Conservation (phyloP, 2,888 invertebrate genomes). For the Aphrophora alni region DNA sequence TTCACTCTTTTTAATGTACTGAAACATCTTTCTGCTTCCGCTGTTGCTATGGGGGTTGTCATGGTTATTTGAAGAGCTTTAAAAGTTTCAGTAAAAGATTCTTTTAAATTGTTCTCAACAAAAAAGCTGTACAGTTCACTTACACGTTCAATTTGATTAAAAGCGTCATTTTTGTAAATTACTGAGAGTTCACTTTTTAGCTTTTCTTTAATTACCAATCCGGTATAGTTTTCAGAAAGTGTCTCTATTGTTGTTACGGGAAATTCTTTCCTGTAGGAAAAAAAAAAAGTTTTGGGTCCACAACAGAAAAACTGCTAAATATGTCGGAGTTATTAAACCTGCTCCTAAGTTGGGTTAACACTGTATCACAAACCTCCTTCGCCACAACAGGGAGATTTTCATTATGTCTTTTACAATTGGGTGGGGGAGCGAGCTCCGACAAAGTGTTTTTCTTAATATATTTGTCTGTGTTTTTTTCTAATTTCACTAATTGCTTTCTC, state of each 20-base stretch:
- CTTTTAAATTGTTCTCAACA: slow-evolving; percentile 42
- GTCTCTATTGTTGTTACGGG: background rate
- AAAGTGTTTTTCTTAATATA: background rate
- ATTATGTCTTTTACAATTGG: background rate
- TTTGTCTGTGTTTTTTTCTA: background rate
- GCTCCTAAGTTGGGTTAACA: background rate
- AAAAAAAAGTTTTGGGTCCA: background rate
- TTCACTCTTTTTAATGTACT: slow-evolving; percentile 15
- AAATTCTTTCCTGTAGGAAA: slow-evolving; percentile 34
- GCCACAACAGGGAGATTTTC: background rate
- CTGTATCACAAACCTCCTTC: background rate
- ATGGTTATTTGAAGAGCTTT: slow-evolving; percentile 50
- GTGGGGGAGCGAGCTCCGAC: background rate
- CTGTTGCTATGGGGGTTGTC: slow-evolving; percentile 51
- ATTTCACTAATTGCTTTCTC: no score
- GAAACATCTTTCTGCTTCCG: slow-evolving; percentile 45
- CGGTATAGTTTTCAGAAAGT: background rate
- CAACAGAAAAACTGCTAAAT: background rate
- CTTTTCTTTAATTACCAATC: background rate
- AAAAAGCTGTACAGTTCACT: background rate
- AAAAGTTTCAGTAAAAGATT: slow-evolving; percentile 48
- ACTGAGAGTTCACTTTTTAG: slow-evolving; percentile 6
- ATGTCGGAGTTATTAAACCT: background rate
- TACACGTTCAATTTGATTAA: background rate
- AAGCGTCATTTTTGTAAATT: slow-evolving; percentile 4